Percentiles rank a stretch among this genome's conserved stretches.
phyloP scores from a whole-genome alignment of 2,113 vertebrate genomes.

The Bubo scandiacus region DNA sequence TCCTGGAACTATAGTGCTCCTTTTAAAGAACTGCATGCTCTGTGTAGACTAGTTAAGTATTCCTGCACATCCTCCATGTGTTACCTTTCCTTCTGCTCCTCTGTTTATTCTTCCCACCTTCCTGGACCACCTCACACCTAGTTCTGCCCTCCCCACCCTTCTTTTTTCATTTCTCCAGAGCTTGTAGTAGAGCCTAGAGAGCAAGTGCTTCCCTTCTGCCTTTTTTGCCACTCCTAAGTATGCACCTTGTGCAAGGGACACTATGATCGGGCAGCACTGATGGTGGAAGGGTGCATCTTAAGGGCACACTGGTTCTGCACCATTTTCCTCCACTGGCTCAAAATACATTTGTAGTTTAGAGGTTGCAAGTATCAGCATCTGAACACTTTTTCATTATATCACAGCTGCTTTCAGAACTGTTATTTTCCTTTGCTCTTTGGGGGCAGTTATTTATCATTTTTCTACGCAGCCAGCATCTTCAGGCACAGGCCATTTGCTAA shows the following conservation, averaged over 20 bases:
- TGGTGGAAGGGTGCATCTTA: background rate
- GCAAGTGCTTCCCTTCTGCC: background rate
- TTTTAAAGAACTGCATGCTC: background rate
- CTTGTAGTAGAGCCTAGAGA: background rate
- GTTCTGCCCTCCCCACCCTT: background rate
- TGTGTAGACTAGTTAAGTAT: too few species aligned
- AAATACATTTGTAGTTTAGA: background rate
- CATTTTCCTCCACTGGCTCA: background rate
- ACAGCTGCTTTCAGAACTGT: background rate
- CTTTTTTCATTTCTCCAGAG: background rate
- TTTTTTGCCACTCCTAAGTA: background rate
- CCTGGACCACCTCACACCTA: background rate
- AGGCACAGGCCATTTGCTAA: background rate
- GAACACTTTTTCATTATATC: background rate
- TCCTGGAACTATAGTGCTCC: background rate
- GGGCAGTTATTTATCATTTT: background rate
- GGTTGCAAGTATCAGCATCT: background rate
- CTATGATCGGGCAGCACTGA: fast-evolving
- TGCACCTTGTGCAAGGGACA: background rate
- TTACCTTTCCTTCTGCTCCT: background rate
- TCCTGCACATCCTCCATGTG: fast-evolving
- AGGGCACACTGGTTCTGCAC: background rate
- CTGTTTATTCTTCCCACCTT: background rate
- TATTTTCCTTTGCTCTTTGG: background rate
- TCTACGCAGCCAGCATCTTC: background rate